A percentile compares a stretch with the other conserved stretches of the same genome.
Evolutionary conservation across 64 coral and sea anemone species (phyloP).

Genomic region (Dendronephthya gigantea): DNA sequence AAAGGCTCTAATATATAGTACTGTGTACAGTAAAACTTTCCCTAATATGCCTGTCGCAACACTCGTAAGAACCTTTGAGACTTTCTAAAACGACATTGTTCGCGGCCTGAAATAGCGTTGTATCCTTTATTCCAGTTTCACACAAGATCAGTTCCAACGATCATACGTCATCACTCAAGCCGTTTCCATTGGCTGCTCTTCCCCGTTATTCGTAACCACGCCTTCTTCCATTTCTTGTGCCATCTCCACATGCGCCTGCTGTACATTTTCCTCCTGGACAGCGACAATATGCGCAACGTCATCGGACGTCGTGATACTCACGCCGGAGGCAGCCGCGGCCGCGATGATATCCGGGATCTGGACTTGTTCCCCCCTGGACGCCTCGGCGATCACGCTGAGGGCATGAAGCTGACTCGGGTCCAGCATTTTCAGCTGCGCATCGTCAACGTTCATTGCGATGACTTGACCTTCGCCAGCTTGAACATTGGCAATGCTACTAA

Average conservation of each 20-base stretch:
- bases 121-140: neutral
- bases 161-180: neutral
- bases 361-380: neutral
- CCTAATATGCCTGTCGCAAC: too few species aligned
- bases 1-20: too few species aligned
- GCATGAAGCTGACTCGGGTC: neutral
- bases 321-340: neutral
- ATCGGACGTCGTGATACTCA: neutral
- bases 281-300: neutral
- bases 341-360: neutral
- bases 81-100: neutral
- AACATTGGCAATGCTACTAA: neutral
- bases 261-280: neutral
- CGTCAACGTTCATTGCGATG: neutral
- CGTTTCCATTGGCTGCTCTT: constrained; percentile 6
- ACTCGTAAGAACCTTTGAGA: too few species aligned
- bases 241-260: neutral
- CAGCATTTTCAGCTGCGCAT: neutral
- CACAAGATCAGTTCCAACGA: neutral
- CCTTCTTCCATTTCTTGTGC: neutral
- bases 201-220: neutral
- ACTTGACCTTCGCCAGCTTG: neutral
- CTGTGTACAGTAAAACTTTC: too few species aligned
- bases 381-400: constrained; percentile 1
- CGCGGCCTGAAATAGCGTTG: too few species aligned